phyloP scores from a whole-genome alignment of 30 jellyfish, hydroid and myxozoan genomes.

The Hydra vulgaris region DNA sequence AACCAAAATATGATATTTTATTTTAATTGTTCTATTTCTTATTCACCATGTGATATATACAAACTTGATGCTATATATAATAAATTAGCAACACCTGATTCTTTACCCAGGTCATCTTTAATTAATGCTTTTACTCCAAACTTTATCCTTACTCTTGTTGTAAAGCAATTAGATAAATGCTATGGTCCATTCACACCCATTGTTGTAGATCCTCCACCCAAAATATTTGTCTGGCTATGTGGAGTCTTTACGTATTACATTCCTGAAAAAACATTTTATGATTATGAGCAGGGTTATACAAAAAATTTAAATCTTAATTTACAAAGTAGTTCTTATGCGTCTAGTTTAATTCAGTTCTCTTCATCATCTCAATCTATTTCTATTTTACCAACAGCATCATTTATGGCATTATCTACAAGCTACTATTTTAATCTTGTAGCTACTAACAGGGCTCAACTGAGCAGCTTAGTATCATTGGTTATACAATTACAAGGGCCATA shows the following conservation, averaged over 20 bases:
- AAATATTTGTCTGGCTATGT: conserved; percentile 4
- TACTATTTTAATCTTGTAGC: conserved; percentile 11
- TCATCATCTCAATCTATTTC: conserved; percentile 20
- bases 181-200: conserved; percentile 24
- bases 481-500: conserved; percentile 23
- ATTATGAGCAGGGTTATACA: conserved; percentile 37
- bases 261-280: conserved; percentile 34
- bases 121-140: conserved; percentile 13
- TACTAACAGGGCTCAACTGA: conserved; percentile 28
- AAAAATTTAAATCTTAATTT: conserved; percentile 18
- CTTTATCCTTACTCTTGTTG: not conserved
- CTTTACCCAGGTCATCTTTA: not conserved
- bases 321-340: not conserved
- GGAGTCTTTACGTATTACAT: conserved; percentile 12
- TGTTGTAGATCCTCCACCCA: conserved; percentile 21
- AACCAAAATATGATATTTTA: conserved; percentile 12
- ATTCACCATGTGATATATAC: conserved; percentile 67
- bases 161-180: conserved; percentile 1
- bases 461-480: conserved; percentile 10
- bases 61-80: not conserved
- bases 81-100: not conserved
- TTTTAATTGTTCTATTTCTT: conserved; percentile 68
- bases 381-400: conserved; percentile 21
- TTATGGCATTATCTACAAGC: not conserved
- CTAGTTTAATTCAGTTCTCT: conserved; percentile 1